phyloP scores from a whole-genome alignment of 1,140 invertebrate species.

The Lasioglossum albipes region DNA sequence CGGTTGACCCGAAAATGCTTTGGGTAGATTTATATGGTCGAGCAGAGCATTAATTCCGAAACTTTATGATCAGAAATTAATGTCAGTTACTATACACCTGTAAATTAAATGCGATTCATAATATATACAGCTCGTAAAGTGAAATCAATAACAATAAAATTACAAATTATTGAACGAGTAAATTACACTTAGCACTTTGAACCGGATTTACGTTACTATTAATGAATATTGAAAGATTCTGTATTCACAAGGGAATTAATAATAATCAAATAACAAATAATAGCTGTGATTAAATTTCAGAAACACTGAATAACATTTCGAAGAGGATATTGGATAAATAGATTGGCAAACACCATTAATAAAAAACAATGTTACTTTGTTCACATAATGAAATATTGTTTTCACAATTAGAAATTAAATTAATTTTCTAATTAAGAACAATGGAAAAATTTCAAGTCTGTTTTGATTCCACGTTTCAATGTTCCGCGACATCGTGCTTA shows the following conservation, averaged over 20 bases:
- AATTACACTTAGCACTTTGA: not conserved
- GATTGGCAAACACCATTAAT: too few relatives aligned
- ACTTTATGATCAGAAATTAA: constrained; percentile 7
- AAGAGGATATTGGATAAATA: not conserved
- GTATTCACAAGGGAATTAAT: not conserved
- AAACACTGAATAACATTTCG: not conserved
- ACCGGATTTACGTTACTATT: not conserved
- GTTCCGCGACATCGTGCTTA: too few relatives aligned
- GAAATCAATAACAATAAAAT: not conserved
- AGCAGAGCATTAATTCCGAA: not conserved
- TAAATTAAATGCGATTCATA: constrained; percentile 4
- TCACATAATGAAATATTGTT: too few relatives aligned
- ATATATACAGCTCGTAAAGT: not conserved
- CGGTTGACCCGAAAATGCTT: not conserved
- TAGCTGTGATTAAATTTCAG: too few relatives aligned
- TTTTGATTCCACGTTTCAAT: too few relatives aligned
- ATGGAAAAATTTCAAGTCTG: too few relatives aligned
- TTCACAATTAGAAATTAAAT: too few relatives aligned
- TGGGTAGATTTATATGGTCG: constrained; percentile 2
- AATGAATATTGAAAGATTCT: not conserved
- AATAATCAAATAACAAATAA: not conserved
- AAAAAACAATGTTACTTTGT: too few relatives aligned
- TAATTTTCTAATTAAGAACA: too few relatives aligned
- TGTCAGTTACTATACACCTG: not conserved
- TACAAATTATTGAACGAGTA: not conserved